Base-by-base conservation (phyloP, 2,888 invertebrate genomes). In the Hybos culiciformis region DNA sequence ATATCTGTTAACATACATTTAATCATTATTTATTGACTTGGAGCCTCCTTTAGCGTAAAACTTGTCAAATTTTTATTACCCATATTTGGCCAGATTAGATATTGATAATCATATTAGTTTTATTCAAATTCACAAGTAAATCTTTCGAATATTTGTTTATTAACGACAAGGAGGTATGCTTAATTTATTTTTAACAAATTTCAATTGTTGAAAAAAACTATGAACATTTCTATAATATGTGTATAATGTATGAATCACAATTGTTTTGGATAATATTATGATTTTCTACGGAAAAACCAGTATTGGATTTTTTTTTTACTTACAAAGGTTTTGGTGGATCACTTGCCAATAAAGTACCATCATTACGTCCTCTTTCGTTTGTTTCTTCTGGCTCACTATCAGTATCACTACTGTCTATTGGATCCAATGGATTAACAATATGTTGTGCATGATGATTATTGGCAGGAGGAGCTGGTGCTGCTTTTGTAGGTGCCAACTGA, bases 241-340 rank as follows among this genome's bases (percentile, higher is more conserved):
- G n/a, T 36, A 32, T 21, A 45, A 32, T 41, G 29, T 46, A 26
- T 33, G 29, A 31, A 39, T n/a, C n/a, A n/a, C n/a, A n/a, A n/a
- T n/a, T n/a, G 29, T 29, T 29, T 29, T 29, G 29, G 29, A 29
- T 11, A 23, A 31, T 39, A 20, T 37, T 20, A 19, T 41, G 39
- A n/a, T n/a, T n/a, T n/a, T n/a, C n/a, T n/a, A n/a, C n/a, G n/a
- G n/a, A n/a, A n/a, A n/a, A n/a, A n/a, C n/a, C 36, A 40, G 21
- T 33, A 41, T n/a, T 24, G 20, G 45, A 29, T n/a, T 31, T 9
- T 32, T 14, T 32, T 32, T 8, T 37, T 55, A 80, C 86, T 83
- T 70, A 88, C 92, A 96, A 81, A 56, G 94, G 94, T 67, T 93
- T 87, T 18, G 94, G 92, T 43, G 94, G 93, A 70, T 96, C 94